Percentiles rank a stretch among this genome's conserved stretches.
Conservation (phyloP, 1,140 invertebrate species). For the Sweltsa coloradensis region DNA sequence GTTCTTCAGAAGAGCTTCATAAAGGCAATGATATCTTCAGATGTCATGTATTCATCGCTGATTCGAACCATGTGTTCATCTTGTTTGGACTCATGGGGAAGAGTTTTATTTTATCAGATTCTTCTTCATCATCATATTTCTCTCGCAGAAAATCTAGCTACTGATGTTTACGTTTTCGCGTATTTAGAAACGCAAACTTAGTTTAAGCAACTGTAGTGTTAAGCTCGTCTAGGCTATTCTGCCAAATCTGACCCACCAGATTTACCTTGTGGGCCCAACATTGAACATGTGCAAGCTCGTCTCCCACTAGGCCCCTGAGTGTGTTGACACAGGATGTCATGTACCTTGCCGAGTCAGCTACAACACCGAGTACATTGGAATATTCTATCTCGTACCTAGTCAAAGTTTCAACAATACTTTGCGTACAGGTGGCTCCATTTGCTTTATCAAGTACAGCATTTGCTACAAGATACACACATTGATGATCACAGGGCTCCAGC, state of each 20-base stretch:
- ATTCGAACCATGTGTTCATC: too few relatives aligned
- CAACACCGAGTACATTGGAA: not conserved
- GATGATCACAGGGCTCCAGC: too few relatives aligned
- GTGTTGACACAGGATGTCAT: not conserved
- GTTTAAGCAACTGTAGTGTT: not conserved
- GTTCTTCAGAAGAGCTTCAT: too few relatives aligned
- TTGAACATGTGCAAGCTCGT: not conserved
- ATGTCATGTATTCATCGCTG: too few relatives aligned
- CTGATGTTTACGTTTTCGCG: not conserved
- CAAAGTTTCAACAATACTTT: not conserved
- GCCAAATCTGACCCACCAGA: not conserved
- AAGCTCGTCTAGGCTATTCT: not conserved
- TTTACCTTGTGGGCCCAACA: not conserved
- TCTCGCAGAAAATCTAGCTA: not conserved
- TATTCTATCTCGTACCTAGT: not conserved
- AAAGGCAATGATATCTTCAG: too few relatives aligned
- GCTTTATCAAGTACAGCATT: too few relatives aligned
- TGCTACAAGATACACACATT: too few relatives aligned
- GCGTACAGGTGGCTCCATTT: not conserved
- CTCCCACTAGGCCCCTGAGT: not conserved
- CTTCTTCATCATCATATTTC: not conserved
- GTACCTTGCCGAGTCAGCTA: not conserved
- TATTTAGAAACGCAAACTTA: not conserved
- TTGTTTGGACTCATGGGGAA: too few relatives aligned
- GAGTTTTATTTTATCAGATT: too few relatives aligned